Percentiles rank a stretch among this genome's conserved stretches.
phyloP scores from a whole-genome alignment of 2,113 vertebrate species.

The Okapia johnstoni region DNA sequence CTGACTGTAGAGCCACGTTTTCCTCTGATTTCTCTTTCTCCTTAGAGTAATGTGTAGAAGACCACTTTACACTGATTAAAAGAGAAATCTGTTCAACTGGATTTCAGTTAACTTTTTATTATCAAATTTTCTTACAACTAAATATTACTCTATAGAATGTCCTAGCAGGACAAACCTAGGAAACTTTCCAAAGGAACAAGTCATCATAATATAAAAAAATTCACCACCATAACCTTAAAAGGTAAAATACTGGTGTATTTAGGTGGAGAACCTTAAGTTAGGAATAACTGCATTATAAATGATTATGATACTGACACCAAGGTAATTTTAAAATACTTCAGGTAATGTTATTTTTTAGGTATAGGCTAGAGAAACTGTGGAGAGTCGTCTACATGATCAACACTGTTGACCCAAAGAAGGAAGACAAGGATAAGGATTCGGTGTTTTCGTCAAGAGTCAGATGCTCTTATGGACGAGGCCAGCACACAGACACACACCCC shows the following conservation, averaged over 20 bases:
- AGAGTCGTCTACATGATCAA: neutral
- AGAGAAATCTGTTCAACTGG: neutral
- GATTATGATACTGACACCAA: neutral
- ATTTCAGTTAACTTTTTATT: slow-evolving; percentile 1
- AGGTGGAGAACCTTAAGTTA: neutral
- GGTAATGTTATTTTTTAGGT: neutral
- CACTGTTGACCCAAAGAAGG: neutral
- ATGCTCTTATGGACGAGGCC: neutral
- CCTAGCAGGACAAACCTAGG: neutral
- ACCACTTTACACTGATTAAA: neutral
- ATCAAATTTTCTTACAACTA: neutral
- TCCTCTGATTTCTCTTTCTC: neutral
- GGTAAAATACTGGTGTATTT: neutral
- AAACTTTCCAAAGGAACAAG: neutral
- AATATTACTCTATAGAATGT: neutral
- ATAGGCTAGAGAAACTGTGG: neutral
- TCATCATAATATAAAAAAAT: neutral
- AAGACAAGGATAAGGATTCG: neutral
- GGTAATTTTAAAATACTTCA: neutral
- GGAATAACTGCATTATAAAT: neutral
- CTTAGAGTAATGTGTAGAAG: neutral
- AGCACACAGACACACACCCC: neutral
- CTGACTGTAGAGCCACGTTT: neutral
- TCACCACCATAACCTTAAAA: neutral
- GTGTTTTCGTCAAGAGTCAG: neutral